Percentiles rank a stretch among this genome's conserved stretches.
Evolutionary conservation across 2,113 vertebrate genomes (phyloP).

Genomic region (Struthio camelus): DNA sequence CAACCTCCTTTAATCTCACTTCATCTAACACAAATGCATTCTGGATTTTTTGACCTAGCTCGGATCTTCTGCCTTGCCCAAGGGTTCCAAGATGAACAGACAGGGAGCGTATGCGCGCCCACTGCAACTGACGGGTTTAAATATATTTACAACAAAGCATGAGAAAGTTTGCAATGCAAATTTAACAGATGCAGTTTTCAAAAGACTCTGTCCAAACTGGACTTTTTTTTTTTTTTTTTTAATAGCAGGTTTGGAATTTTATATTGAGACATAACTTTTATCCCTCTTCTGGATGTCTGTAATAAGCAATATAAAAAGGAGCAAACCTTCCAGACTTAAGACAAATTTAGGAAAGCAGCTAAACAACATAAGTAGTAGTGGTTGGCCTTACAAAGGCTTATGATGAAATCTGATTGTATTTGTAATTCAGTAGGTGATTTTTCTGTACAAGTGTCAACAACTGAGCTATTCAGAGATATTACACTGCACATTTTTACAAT

Average conservation of each 20-base stretch:
- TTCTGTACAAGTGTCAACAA: conserved; percentile 14
- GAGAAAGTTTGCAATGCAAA: not conserved
- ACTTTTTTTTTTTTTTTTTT: too few relatives aligned
- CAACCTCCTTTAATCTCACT: not conserved
- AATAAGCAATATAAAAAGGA: not conserved
- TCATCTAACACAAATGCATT: not conserved
- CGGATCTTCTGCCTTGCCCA: not conserved
- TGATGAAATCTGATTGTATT: not conserved
- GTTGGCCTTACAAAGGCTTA: not conserved
- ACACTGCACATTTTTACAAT: conserved; percentile 28
- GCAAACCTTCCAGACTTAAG: not conserved
- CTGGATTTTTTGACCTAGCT: not conserved
- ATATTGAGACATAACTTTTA: not conserved
- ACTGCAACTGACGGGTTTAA: rapidly evolving
- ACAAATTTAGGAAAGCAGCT: not conserved
- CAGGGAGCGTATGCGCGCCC: rapidly evolving
- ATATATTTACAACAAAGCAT: not conserved
- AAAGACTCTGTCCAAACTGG: not conserved
- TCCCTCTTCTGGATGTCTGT: not conserved
- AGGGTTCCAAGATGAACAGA: not conserved
- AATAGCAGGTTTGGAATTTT: not conserved
- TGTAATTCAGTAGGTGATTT: conserved; percentile 9
- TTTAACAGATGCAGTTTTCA: not conserved
- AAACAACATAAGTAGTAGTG: rapidly evolving
- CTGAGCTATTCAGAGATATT: conserved; percentile 49